These are phyloP conservation scores for Catharus minimus DNA, from an alignment of 2,113 vertebrate genomes.

Conservation along the genomic window DNA sequence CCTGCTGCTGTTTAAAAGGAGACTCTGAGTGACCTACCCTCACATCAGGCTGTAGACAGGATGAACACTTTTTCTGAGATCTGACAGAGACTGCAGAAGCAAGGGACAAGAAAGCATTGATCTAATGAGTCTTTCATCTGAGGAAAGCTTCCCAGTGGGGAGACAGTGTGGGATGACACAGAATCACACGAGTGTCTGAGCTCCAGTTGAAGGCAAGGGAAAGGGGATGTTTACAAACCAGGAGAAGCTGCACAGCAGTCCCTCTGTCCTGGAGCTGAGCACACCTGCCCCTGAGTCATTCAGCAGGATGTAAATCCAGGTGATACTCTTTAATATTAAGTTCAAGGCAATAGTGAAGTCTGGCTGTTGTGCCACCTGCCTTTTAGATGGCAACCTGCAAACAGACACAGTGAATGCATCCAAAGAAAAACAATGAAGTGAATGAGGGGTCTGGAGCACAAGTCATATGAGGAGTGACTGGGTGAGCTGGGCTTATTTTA, in stretches of 20 bases:
- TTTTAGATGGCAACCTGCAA: not conserved
- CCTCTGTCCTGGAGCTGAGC: not conserved
- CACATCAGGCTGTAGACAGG: not conserved
- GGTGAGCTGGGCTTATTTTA: not conserved
- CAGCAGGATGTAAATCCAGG: not conserved
- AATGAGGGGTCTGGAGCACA: not conserved
- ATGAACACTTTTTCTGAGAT: not conserved
- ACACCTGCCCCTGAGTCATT: not conserved
- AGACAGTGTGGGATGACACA: not conserved
- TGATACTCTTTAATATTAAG: not conserved
- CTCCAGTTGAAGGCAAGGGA: accelerated
- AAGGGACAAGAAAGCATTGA: not conserved
- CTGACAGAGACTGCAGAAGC: not conserved
- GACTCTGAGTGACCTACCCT: not conserved
- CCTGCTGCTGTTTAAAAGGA: not conserved
- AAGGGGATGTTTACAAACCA: conserved; percentile 31
- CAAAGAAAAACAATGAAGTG: not conserved
- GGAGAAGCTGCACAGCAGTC: not conserved
- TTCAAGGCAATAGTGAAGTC: not conserved
- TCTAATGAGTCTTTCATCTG: conserved; percentile 22
- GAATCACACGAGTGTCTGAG: not conserved
- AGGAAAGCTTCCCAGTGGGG: conserved; percentile 25
- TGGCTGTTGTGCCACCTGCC: not conserved
- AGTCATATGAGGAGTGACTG: not conserved
- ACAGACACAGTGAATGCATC: no score